Evolutionary conservation across 2,113 vertebrate genomes (phyloP), one percentile per base, ranked within the genome.

Genomic region (Zeus faber): DNA sequence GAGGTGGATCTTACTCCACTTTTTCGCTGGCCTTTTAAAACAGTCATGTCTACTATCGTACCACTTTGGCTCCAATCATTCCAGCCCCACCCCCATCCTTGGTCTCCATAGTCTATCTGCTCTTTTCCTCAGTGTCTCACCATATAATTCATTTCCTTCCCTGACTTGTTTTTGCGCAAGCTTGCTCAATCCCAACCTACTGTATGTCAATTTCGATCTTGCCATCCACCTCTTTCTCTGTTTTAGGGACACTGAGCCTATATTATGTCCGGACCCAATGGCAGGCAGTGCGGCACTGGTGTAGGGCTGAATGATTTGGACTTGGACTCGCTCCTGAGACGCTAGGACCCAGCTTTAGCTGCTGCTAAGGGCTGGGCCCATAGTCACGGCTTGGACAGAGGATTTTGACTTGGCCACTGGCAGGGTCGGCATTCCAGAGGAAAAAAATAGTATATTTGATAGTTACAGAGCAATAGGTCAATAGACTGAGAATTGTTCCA

Each of bases 381-480:
- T 64, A 65, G 29, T 20, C 35, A 63, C 11, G 22, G 6, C 31
- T 41, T 33, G 26, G 37, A 11, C 7, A 4, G 56, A 49, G 53
- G 22, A 31, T 47, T 58, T 48, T 18, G 13, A 17, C 29, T 50
- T 20, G 31, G 31, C 18, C 29, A 0, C 18, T 23, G 29, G 49
- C 13, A 37, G 27, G 59, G 29, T 65, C 40, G 41, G 54, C 39
- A 44, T 17, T 48, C 35, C 49, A 45, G 44, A 43, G 49, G 50
- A 56, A 55, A 35, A 53, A 45, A 60, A 22, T 41, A n/a, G 33
- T 49, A 22, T 58, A 48, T n/a, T 10, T 54, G 54, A 58, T 14
- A 58, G 75, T 57, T 53, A 74, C 76, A 80, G 70, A 79, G 79
- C 70, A 79, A 48, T 18, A 66, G 71, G 80, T 81, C 65, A 47